phyloP scores from a whole-genome alignment of 2,888 invertebrate species.

The Hoplodrina blanda region DNA sequence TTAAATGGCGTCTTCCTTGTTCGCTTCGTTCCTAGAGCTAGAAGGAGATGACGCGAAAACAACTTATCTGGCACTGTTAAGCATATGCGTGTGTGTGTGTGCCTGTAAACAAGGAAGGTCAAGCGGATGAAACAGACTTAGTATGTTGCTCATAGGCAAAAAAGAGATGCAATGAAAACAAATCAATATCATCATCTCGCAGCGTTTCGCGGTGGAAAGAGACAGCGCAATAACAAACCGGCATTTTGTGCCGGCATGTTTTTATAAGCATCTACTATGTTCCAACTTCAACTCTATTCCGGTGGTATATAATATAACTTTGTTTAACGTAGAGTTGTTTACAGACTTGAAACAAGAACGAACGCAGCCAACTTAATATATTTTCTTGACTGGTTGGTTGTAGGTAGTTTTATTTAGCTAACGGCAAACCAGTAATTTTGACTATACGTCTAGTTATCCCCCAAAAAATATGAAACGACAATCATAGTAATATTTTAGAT shows the following conservation, averaged over 20 bases:
- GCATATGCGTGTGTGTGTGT: conserved; percentile 67
- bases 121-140: conserved; percentile 80
- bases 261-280: conserved; percentile 66
- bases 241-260: conserved; percentile 84
- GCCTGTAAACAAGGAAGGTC: conserved; percentile 89
- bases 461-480: conserved; percentile 13
- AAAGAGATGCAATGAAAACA: conserved; percentile 91
- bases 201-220: conserved; percentile 84
- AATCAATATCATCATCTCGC: conserved; percentile 88
- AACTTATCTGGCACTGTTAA: conserved; percentile 81
- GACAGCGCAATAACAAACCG: conserved; percentile 89
- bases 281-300: conserved; percentile 75
- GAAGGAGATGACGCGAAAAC: conserved; percentile 89
- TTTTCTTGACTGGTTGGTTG: conserved; percentile 50
- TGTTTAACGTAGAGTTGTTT: conserved; percentile 67
- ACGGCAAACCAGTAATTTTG: conserved; percentile 36
- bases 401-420: conserved; percentile 42
- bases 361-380: conserved; percentile 60
- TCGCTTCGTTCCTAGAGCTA: conserved; percentile 76
- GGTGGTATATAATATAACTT: conserved; percentile 66
- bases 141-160: conserved; percentile 79
- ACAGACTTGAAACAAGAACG: conserved; percentile 69
- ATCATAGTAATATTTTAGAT: background rate
- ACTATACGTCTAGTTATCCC: conserved; percentile 2
- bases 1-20: conserved; percentile 78